A percentile compares a stretch with the other conserved stretches of the same genome.
Evolutionary conservation across 2,888 invertebrate genomes (phyloP).

Genomic region (Lepidocyrtoides sp.): DNA sequence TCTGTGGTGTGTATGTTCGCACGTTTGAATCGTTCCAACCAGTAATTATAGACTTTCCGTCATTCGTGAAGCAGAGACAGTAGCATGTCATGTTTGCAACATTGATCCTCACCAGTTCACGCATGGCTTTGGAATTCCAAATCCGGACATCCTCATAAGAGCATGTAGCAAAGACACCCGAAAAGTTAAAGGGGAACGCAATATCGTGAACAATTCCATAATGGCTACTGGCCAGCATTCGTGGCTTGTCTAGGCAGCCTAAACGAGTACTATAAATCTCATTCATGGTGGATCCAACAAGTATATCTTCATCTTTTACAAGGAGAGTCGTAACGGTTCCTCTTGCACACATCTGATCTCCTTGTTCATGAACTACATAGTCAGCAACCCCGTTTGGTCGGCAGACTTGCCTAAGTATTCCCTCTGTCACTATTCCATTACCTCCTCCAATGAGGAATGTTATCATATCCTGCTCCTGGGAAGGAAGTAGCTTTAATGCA

Average conservation of each 20-base stretch:
- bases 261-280: constrained; percentile 94
- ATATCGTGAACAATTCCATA: constrained; percentile 93
- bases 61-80: constrained; percentile 91
- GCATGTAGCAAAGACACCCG: constrained; percentile 93
- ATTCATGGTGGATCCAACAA: constrained; percentile 92
- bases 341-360: constrained; percentile 83
- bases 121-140: constrained; percentile 92
- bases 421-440: constrained; percentile 92
- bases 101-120: constrained; percentile 93
- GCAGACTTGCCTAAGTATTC: constrained; percentile 72
- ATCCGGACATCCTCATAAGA: constrained; percentile 94
- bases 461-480: constrained; percentile 44
- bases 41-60: constrained; percentile 93
- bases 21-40: constrained; percentile 87
- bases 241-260: constrained; percentile 89
- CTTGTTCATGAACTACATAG: constrained; percentile 80
- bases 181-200: constrained; percentile 90
- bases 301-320: constrained; percentile 89
- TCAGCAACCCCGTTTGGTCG: constrained; percentile 69
- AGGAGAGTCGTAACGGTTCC: constrained; percentile 93
- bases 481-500: constrained; percentile 77
- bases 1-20: constrained; percentile 93
- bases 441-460: constrained; percentile 92
- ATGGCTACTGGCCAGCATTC: constrained; percentile 91
- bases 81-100: constrained; percentile 96